These are phyloP conservation scores for Pterostichus madidus DNA, from an alignment of 2,888 invertebrate genomes.

Conservation along the genomic window DNA sequence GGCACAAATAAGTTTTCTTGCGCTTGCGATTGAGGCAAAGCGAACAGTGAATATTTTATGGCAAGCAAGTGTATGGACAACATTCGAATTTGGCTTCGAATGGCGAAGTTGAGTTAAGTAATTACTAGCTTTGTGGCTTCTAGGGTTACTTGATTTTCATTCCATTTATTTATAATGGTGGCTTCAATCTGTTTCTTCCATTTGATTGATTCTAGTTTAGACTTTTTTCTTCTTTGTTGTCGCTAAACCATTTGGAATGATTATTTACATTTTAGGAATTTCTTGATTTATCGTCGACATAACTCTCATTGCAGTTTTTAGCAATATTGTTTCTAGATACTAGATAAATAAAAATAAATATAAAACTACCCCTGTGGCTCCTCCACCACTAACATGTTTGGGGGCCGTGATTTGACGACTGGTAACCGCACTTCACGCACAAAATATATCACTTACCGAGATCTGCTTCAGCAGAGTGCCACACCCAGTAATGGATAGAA, in stretches of 20 bases:
- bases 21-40: slow-evolving; percentile 22
- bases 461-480: too few species aligned
- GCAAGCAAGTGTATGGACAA: slow-evolving; percentile 41
- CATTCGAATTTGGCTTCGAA: slow-evolving; percentile 39
- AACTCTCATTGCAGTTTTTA: too few species aligned
- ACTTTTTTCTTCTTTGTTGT: background rate
- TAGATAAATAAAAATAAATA: too few species aligned
- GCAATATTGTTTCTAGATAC: too few species aligned
- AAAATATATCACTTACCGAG: too few species aligned
- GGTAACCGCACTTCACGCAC: too few species aligned
- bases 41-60: slow-evolving; percentile 54
- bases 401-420: too few species aligned
- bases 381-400: too few species aligned
- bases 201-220: slow-evolving; percentile 6
- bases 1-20: slow-evolving; percentile 55
- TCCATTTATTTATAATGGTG: background rate
- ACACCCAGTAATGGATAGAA: too few species aligned
- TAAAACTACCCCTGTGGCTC: too few species aligned
- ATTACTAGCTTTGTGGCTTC: slow-evolving; percentile 49
- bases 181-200: slow-evolving; percentile 32
- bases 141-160: slow-evolving; percentile 22
- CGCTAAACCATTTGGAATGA: slow-evolving; percentile 9
- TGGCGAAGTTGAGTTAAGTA: slow-evolving; percentile 42
- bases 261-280: background rate
- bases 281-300: too few species aligned